A percentile compares a stretch with the other conserved stretches of the same genome.
Evolutionary conservation across 2,888 invertebrate species (phyloP).

Genomic region (Drosophila koepferae): DNA sequence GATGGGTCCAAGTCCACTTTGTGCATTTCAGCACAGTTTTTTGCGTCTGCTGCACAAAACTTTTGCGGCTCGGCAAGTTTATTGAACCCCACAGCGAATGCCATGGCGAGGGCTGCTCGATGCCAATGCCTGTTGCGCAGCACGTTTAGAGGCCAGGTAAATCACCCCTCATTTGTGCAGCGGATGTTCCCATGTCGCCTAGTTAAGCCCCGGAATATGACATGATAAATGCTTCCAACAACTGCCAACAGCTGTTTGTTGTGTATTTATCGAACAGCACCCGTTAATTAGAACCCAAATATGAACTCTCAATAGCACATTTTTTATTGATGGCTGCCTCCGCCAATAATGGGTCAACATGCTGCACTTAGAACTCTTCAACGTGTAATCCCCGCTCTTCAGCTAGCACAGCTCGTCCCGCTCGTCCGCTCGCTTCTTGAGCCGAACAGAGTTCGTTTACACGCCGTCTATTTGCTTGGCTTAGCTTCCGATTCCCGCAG

Average conservation of each 20-base stretch:
- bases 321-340: slow-evolving; percentile 58
- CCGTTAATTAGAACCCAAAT: slow-evolving; percentile 51
- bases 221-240: slow-evolving; percentile 63
- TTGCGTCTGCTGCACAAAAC: slow-evolving; percentile 47
- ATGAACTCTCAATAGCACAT: slow-evolving; percentile 47
- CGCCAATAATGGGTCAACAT: slow-evolving; percentile 66
- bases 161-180: slow-evolving; percentile 33
- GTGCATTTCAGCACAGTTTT: slow-evolving; percentile 28
- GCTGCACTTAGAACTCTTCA: slow-evolving; percentile 13
- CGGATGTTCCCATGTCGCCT: slow-evolving; percentile 75
- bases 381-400: neutral
- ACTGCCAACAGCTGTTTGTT: slow-evolving; percentile 62
- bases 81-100: slow-evolving; percentile 54
- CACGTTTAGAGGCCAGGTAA: slow-evolving; percentile 28
- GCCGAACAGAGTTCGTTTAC: slow-evolving; percentile 67
- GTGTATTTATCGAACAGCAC: slow-evolving; percentile 61
- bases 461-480: slow-evolving; percentile 66
- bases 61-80: slow-evolving; percentile 58
- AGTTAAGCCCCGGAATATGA: slow-evolving; percentile 52
- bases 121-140: slow-evolving; percentile 13
- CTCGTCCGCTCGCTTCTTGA: neutral
- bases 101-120: slow-evolving; percentile 55
- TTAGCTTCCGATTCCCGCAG: slow-evolving; percentile 66
- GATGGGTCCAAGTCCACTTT: slow-evolving; percentile 44
- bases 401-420: neutral